Evolutionary conservation across 2,888 invertebrate genomes (phyloP), one percentile per base, ranked within the genome.

Genomic region (Pandemis cinnamomeana): DNA sequence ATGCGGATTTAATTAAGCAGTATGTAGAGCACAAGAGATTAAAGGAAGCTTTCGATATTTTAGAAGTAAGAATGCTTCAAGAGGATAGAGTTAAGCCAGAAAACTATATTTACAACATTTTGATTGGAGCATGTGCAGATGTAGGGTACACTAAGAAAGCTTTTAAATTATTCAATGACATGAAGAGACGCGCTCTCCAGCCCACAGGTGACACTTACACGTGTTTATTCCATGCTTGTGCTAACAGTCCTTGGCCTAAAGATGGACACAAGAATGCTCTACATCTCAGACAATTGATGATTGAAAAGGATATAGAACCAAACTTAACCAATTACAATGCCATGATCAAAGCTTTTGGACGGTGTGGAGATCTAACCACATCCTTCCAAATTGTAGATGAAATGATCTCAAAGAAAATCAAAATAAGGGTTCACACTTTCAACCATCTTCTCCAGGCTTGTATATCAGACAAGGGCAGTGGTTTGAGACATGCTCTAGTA

Each of bases 291-390:
- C 90, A 96, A 74, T 89, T 96, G 5, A 96, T 98, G 95, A 87
- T 95, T 66, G 96, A 96, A 80, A 97, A 96, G 81, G 95, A 95
- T 7, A 91, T 96, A 78, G 93, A 95, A 77, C 96, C 97, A 4
- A 98, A 98, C 85, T 87, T 95, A 0, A 95, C 96, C 7, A 97
- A 97, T 83, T 98, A 97, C 84, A 97, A 98, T 93, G 96, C 97
- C 4, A 97, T 99, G 96, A 97, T 99, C 48, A 98, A 98, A 94
- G 98, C 98, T 1, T 99, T 97, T 92, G 98, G 98, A 0, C 94
- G 97, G 75, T 97, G 97, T 89, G 97, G 97, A 0, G 97, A 98
- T 86, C 86, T 98, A 20, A 84, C 95, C 73, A 96, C 96, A 53
- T 97, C 98, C 0, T 98, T 98, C 88, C 86, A 95, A 84, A 87